Percentiles rank a stretch among this genome's conserved stretches.
These are phyloP conservation scores for Drosophila subsilvestris DNA, from an alignment of 2,888 invertebrate species.

Conservation along the genomic window DNA sequence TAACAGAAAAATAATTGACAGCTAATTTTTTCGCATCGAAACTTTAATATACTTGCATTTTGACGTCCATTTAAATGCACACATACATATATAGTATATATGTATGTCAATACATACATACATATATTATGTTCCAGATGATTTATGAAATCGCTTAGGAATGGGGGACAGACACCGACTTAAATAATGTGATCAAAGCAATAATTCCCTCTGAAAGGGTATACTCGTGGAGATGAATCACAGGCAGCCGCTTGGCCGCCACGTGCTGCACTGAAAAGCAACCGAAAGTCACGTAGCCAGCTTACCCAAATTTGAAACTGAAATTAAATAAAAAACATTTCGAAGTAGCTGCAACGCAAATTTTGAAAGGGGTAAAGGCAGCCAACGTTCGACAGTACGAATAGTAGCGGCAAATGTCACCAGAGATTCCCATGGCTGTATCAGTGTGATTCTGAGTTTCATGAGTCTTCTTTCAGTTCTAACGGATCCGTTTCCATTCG, in stretches of 20 bases:
- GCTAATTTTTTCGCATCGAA: no score
- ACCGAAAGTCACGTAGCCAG: constrained; percentile 60
- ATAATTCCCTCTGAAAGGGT: constrained; percentile 5
- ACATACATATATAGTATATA: no score
- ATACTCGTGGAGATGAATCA: constrained; percentile 10
- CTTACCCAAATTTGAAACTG: constrained; percentile 46
- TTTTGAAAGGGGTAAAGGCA: constrained; percentile 10
- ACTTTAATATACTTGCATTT: not conserved
- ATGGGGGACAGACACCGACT: no score
- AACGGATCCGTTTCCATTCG: constrained; percentile 10
- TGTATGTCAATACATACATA: not conserved
- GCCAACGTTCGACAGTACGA: not conserved
- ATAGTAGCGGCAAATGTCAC: not conserved
- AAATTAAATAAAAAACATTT: constrained; percentile 48
- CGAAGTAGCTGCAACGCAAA: constrained; percentile 38
- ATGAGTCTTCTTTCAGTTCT: not conserved
- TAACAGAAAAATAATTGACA: no score
- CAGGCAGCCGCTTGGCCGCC: constrained; percentile 46
- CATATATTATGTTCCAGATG: no score
- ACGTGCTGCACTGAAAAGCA: constrained; percentile 56
- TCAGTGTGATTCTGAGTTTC: not conserved
- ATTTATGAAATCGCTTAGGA: no score
- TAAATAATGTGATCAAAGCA: not conserved
- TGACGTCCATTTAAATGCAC: not conserved
- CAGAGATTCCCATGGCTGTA: not conserved